A percentile compares a stretch with the other conserved stretches of the same genome.
Conservation (phyloP, 1,140 invertebrate genomes). For the Leptoteleia sp. region DNA sequence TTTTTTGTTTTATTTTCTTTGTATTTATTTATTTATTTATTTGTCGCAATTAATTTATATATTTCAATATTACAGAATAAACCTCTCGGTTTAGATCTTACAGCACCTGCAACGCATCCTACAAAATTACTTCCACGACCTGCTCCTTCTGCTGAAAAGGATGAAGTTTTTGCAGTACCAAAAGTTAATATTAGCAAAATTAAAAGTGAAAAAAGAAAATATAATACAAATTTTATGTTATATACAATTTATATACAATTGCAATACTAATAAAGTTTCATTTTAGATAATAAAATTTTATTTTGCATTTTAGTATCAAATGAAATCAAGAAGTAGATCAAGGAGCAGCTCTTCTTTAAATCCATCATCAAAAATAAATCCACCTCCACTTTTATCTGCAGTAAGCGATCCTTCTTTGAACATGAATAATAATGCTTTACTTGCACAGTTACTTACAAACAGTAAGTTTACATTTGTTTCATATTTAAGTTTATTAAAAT, state of each 20-base stretch:
- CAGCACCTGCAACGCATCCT: slow-evolving; percentile 73
- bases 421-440: slow-evolving; percentile 83
- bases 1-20: no score
- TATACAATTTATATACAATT: no score
- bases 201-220: no score
- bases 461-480: slow-evolving; percentile 79
- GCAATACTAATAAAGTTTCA: no score
- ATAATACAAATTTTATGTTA: background rate
- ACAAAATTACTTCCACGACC: slow-evolving; percentile 76
- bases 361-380: slow-evolving; percentile 74
- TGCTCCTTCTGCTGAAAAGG: slow-evolving; percentile 69
- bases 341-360: slow-evolving; percentile 80
- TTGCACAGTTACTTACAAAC: slow-evolving; percentile 85
- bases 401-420: slow-evolving; percentile 82
- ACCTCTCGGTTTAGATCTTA: slow-evolving; percentile 72
- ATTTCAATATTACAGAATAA: slow-evolving; percentile 69
- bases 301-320: slow-evolving; percentile 75
- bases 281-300: no score
- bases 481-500: no score
- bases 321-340: slow-evolving; percentile 79
- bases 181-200: slow-evolving; percentile 79
- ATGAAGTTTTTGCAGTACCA: slow-evolving; percentile 82
- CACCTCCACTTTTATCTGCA: slow-evolving; percentile 82
- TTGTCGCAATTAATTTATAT: slow-evolving; percentile 11
- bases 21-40: background rate